Percentiles rank a stretch among this genome's conserved stretches.
Evolutionary conservation across 2,113 vertebrate genomes (phyloP).

Genomic region (Lycocorax pyrrhopterus): DNA sequence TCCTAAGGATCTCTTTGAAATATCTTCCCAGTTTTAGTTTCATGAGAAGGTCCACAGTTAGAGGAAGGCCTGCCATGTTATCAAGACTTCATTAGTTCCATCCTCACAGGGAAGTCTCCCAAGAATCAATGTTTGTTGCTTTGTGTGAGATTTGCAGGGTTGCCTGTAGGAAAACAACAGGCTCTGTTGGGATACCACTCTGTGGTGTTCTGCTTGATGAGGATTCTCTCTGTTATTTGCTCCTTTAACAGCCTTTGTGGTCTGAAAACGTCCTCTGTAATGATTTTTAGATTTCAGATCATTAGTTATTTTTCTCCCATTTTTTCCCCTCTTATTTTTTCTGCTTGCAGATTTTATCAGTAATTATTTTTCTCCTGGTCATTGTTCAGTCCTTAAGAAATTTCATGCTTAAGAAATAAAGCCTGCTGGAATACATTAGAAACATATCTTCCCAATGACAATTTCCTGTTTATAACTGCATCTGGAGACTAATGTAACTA

Average conservation of each 20-base stretch:
- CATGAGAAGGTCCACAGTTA: background rate
- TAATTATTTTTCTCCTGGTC: slow-evolving; percentile 7
- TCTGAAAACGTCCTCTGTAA: background rate
- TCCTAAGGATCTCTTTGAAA: background rate
- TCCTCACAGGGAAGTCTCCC: background rate
- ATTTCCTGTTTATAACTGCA: slow-evolving; percentile 59
- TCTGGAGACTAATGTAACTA: slow-evolving; percentile 43
- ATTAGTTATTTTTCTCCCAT: background rate
- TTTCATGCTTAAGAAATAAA: slow-evolving; percentile 32
- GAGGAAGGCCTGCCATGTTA: rapidly evolving
- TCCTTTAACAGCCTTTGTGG: background rate
- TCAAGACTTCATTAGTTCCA: background rate
- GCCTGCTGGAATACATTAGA: slow-evolving; percentile 54
- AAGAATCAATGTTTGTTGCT: background rate
- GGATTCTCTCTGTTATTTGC: background rate
- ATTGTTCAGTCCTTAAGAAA: background rate
- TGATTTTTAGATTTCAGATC: background rate
- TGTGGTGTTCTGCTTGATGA: background rate
- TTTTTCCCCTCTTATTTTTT: background rate
- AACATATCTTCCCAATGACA: slow-evolving; percentile 56
- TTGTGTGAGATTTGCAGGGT: background rate
- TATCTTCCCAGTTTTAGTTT: background rate
- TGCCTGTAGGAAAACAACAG: rapidly evolving
- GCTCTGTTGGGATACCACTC: background rate
- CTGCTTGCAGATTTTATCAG: background rate